Conservation (phyloP, 2,888 invertebrate species). For the Pseudoips prasinana region DNA sequence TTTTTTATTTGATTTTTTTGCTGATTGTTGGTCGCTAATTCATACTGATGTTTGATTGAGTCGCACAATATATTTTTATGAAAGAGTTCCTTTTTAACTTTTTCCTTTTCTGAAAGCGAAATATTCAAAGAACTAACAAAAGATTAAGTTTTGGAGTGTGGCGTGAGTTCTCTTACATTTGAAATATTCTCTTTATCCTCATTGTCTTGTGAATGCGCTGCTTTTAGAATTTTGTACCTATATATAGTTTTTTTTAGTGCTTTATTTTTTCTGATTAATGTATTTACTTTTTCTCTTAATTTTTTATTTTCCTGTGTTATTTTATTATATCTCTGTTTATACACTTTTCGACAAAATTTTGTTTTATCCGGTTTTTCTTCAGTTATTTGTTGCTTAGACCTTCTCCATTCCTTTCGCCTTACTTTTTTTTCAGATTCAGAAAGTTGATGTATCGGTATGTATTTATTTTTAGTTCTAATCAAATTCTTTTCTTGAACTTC, state of each 20-base stretch:
- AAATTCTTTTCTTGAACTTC: too few species aligned
- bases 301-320: too few species aligned
- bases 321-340: too few species aligned
- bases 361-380: too few species aligned
- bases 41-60: background rate
- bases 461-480: too few species aligned
- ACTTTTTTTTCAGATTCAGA: too few species aligned
- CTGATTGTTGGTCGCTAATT: background rate
- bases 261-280: background rate
- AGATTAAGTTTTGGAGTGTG: conserved; percentile 1
- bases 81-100: conserved; percentile 1
- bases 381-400: too few species aligned
- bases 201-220: conserved; percentile 1
- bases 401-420: too few species aligned
- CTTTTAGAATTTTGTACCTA: conserved; percentile 1
- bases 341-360: too few species aligned
- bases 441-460: too few species aligned
- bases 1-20: conserved; percentile 3
- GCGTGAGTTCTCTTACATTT: background rate
- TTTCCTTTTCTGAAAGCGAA: conserved; percentile 1
- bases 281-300: too few species aligned
- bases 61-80: conserved; percentile 2
- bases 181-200: conserved; percentile 2
- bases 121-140: conserved; percentile 2
- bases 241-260: background rate